phyloP scores from a whole-genome alignment of 2,888 invertebrate genomes.

The Timema cristinae region DNA sequence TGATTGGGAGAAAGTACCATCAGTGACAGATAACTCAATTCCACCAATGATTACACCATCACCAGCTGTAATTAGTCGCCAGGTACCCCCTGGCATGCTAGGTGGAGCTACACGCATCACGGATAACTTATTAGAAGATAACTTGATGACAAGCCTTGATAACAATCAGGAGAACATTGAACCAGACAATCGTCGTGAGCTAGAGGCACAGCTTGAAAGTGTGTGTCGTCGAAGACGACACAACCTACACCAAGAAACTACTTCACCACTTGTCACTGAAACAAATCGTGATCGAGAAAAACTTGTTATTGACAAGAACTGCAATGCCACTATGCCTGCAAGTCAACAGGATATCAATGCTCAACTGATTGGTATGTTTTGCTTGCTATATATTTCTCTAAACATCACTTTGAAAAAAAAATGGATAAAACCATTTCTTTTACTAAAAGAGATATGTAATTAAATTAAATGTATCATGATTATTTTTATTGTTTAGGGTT shows the following conservation, averaged over 20 bases:
- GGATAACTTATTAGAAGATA: constrained; percentile 47
- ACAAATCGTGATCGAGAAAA: constrained; percentile 46
- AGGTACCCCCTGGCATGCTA: constrained; percentile 38
- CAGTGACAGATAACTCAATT: constrained; percentile 31
- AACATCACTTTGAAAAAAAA: neutral
- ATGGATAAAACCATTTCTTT: no score
- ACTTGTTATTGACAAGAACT: constrained; percentile 56
- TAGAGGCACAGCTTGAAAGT: constrained; percentile 51
- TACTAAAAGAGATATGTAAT: no score
- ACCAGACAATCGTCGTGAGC: constrained; percentile 56
- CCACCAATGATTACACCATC: constrained; percentile 33
- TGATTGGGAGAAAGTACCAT: constrained; percentile 80
- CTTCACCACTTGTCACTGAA: constrained; percentile 58
- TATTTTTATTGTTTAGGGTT: no score
- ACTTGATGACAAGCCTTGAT: constrained; percentile 45
- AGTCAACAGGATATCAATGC: constrained; percentile 23
- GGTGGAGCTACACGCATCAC: constrained; percentile 39
- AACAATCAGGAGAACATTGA: constrained; percentile 67
- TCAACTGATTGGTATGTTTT: constrained; percentile 2
- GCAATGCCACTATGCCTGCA: constrained; percentile 57
- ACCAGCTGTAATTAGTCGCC: constrained; percentile 37
- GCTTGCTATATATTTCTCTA: neutral
- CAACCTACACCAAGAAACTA: constrained; percentile 46
- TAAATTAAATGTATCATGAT: no score
- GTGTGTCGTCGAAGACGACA: constrained; percentile 50